Evolutionary conservation across 2,888 invertebrate species (phyloP).

Genomic region (Campoplex nolae): DNA sequence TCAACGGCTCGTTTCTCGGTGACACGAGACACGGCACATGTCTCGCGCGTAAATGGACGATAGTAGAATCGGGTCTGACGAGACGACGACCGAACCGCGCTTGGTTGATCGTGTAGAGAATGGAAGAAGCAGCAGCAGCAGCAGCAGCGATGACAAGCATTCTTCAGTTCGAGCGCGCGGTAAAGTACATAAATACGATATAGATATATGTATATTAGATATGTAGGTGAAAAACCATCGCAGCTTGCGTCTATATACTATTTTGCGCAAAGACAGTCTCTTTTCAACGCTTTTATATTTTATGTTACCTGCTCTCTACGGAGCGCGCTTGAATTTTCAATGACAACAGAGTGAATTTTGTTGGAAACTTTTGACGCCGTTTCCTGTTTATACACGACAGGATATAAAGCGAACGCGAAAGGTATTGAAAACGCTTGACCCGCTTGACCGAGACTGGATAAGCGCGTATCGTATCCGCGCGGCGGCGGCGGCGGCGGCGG

Average conservation of each 20-base stretch:
- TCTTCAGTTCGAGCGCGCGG: slow-evolving; percentile 17
- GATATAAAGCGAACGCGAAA: neutral
- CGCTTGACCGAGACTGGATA: no score
- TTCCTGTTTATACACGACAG: neutral
- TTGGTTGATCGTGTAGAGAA: slow-evolving; percentile 30
- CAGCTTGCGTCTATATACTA: neutral
- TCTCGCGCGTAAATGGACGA: slow-evolving; percentile 33
- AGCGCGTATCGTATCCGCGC: no score
- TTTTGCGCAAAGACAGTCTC: neutral
- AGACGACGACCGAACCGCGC: neutral
- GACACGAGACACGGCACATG: neutral
- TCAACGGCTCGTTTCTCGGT: neutral
- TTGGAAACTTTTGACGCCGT: neutral
- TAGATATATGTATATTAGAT: no score
- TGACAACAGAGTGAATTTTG: slow-evolving; percentile 30
- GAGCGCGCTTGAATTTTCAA: slow-evolving; percentile 11
- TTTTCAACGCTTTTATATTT: slow-evolving; percentile 32
- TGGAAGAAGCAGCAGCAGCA: neutral
- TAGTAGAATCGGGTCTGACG: neutral
- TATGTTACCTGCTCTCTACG: slow-evolving; percentile 9
- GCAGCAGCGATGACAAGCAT: neutral
- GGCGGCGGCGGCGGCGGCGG: no score
- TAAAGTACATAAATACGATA: slow-evolving; percentile 2
- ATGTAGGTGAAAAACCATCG: neutral
- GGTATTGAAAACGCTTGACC: neutral